phyloP scores from a whole-genome alignment of 2,888 invertebrate species.

The Latheticus oryzae region DNA sequence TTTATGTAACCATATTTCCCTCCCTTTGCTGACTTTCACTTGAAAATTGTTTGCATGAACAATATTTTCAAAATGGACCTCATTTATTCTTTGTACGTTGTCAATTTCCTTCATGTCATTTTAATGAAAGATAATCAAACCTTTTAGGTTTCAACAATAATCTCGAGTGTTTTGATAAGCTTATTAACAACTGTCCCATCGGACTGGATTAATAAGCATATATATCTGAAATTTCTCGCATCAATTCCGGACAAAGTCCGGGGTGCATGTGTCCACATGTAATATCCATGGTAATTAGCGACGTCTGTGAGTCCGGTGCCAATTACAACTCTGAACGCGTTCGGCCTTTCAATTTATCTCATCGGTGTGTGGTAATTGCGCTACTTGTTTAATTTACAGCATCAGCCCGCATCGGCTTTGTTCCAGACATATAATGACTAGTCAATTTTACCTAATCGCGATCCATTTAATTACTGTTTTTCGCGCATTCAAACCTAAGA shows the following conservation, averaged over 20 bases:
- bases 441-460: conserved; percentile 43
- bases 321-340: conserved; percentile 58
- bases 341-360: conserved; percentile 60
- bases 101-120: too few relatives aligned
- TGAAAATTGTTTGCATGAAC: too few relatives aligned
- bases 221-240: conserved; percentile 59
- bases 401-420: conserved; percentile 55
- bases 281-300: conserved; percentile 63
- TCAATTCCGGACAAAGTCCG: conserved; percentile 53
- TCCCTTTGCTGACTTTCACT: too few relatives aligned
- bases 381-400: conserved; percentile 61
- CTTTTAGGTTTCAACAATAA: conserved; percentile 24
- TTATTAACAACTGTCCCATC: conserved; percentile 29
- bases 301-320: conserved; percentile 59
- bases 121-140: too few relatives aligned
- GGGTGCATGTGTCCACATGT: conserved; percentile 59
- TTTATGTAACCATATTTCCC: too few relatives aligned
- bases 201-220: conserved; percentile 55
- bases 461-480: conserved; percentile 40
- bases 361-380: conserved; percentile 57
- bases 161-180: conserved; percentile 24
- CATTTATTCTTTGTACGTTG: too few relatives aligned
- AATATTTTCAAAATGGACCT: too few relatives aligned
- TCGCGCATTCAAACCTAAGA: conserved; percentile 18
- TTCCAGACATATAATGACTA: conserved; percentile 46